Evolutionary conservation across 2,888 invertebrate genomes (phyloP).

Genomic region (Beris morrisii): DNA sequence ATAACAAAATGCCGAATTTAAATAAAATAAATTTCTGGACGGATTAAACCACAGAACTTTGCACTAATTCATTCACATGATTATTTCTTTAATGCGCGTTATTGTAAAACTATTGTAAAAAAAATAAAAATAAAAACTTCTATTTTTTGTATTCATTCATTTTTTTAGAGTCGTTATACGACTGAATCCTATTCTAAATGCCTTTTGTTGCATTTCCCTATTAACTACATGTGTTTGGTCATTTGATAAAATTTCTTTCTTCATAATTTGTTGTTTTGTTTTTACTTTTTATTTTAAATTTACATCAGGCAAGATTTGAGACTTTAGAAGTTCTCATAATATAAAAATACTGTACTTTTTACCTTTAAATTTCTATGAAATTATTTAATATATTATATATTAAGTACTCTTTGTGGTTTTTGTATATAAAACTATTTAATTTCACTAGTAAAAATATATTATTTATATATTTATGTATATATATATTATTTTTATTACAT

Average conservation of each 20-base stretch:
- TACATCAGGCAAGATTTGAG: constrained; percentile 37
- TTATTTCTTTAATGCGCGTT: background rate
- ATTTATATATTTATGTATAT: constrained; percentile 11
- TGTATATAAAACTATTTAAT: constrained; percentile 38
- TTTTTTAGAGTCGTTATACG: constrained; percentile 28
- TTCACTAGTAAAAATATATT: constrained; percentile 38
- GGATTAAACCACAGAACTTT: constrained; percentile 31
- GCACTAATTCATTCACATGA: constrained; percentile 7
- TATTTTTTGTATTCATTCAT: constrained; percentile 5
- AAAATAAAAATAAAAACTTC: constrained; percentile 10
- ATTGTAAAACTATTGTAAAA: background rate
- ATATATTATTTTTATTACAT: constrained; percentile 26
- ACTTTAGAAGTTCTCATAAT: constrained; percentile 31
- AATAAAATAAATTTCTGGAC: constrained; percentile 30
- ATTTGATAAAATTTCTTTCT: constrained; percentile 31
- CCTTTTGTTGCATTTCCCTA: constrained; percentile 17
- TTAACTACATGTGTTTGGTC: constrained; percentile 33
- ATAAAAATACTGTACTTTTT: constrained; percentile 39
- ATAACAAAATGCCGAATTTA: constrained; percentile 23
- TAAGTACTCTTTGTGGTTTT: constrained; percentile 39
- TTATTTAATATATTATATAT: constrained; percentile 33
- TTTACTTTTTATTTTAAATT: constrained; percentile 17
- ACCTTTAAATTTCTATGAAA: constrained; percentile 34
- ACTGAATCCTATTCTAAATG: constrained; percentile 21
- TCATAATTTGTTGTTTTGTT: constrained; percentile 6